Base-by-base conservation (phyloP, 2,888 invertebrate species). In the Ormyrus rosae region DNA sequence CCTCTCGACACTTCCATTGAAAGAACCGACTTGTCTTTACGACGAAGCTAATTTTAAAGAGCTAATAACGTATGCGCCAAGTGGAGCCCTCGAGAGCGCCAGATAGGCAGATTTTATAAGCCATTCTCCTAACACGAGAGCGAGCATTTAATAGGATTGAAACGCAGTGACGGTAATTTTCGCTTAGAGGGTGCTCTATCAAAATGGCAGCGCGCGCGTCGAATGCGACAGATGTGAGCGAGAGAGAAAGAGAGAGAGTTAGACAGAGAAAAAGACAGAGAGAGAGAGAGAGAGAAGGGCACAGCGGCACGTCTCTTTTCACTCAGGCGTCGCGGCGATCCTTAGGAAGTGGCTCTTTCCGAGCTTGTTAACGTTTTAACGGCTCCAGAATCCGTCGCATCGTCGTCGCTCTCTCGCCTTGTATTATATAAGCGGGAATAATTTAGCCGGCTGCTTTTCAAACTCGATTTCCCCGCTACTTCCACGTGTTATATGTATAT, bases 311-410 rank as follows among this genome's bases (percentile, higher is more conserved):
- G 11, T 34, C 13, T 71, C 10, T 61, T 51, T 60, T 53, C 19
- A 48, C 6, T 50, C 2, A 58, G 48, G 48, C 1, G 34, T 48
- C 7, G 46, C 19, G 34, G 46, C 8, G 34, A 73, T 53, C 53
- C 45, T 55, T 10, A 34, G 45, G 19, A 51, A 69, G 63, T 50
- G 9, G 61, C 56, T 69, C 64, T 72, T 61, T 78, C 53, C 61
- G 19, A 46, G 19, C 60, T 78, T 78, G 53, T 78, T 72, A 72
- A 72, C 48, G 65, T 67, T 78, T 78, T 64, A 60, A 78, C 53
- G 13, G 72, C 48, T 61, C 53, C n/a, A 67, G 48, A 60, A 78
- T 77, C 46, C 56, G 56, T 64, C 48, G 34, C 34, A 56, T 6
- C 65, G 45, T 60, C 45, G 70, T 46, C 48, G 13, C n/a, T 51